Evolutionary conservation across 2,113 vertebrate genomes (phyloP), one percentile per base, ranked within the genome.

Genomic region (Brachirus orientalis): DNA sequence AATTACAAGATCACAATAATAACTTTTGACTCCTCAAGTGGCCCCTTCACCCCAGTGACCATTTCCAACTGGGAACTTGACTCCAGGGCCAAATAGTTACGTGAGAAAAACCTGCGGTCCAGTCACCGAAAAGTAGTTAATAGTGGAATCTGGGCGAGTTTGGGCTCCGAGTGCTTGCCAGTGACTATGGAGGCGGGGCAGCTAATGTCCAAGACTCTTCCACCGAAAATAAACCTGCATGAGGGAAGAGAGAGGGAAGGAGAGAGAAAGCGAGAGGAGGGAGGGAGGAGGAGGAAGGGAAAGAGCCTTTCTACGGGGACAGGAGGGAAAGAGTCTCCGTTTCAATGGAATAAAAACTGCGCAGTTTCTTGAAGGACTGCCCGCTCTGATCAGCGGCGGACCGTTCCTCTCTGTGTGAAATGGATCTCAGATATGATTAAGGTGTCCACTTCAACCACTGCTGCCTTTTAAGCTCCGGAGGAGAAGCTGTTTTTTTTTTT

Each of bases 321-420:
- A 74, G 76, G 72, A 70, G 76, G 78, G 75, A 83, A 84, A 64
- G 80, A 86, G 82, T 83, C 79, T 89, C 73, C 78, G 86, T 81
- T 85, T 89, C 79, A 90, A 80, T 84, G 88, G 91, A 93, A 91
- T 92, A 85, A 83, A 92, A 93, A 92, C 91, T 93, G 92, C 93
- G 92, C 92, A 93, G 76, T 92, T 87, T 88, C 79, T 82, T 84
- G 50, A 60, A 63, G 59, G 76, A 58, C 48, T 74, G 72, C 64
- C 54, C 10, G 65, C 61, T 66, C 69, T 63, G 46, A 54, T 17
- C 68, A 70, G 60, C 59, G 5, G 37, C 12, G 59, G 59, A 63
- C 36, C 33, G 1, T 35, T 65, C 47, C 76, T 52, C 48, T 58
- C 28, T 12, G n/a, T 33, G 65, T 22, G 65, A 45, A 68, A 60